Base-by-base conservation (phyloP, 2,113 vertebrate species). In the Danio rerio region DNA sequence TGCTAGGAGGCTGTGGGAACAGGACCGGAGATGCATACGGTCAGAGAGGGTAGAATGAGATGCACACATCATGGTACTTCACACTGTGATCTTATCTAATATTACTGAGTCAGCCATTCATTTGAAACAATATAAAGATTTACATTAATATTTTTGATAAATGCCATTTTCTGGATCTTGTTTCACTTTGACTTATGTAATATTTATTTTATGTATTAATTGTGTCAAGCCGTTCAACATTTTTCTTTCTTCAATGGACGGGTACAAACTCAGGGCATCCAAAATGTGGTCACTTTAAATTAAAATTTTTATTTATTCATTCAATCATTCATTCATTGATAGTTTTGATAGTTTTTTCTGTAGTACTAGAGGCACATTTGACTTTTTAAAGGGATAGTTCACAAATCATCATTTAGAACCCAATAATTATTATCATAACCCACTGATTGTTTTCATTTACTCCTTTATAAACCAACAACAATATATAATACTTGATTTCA, bases 1-100 rank as follows among this genome's bases (percentile, higher is more conserved):
- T 78, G 74, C 83, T 53, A 18, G 81, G 56, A 52, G 58, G 65
- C n/a, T 43, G 71, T 55, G 72, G 53, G 72, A 56, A 76, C 4
- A 78, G 55, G 45, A 83, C 53, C 9, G 56, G n/a, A 72, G 62
- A 82, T 40, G 65, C 16, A 81, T 21, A 31, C 16, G 20, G 58
- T 63, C 62, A 74, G 45, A 82, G 52, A 65, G 69, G 45, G 50
- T 40, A 66, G 74, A 31, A 59, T 73, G 59, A 58, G 59, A 43
- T 10, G 50, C 56, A 59, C 70, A 75, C 12, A 71, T 50, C 47
- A 71, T 71, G 69, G 12, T 47, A 69, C 42, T 47, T 18, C 47
- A 20, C 47, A n/a, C 9, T 47, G 43, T 47, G 65, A 18, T 47
- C 43, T 69, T 69, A 18, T 69, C 65, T 65, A 18, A 47, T 47